phyloP scores from a whole-genome alignment of 2,797 vertebrate species.

The Sciurus vulgaris region DNA sequence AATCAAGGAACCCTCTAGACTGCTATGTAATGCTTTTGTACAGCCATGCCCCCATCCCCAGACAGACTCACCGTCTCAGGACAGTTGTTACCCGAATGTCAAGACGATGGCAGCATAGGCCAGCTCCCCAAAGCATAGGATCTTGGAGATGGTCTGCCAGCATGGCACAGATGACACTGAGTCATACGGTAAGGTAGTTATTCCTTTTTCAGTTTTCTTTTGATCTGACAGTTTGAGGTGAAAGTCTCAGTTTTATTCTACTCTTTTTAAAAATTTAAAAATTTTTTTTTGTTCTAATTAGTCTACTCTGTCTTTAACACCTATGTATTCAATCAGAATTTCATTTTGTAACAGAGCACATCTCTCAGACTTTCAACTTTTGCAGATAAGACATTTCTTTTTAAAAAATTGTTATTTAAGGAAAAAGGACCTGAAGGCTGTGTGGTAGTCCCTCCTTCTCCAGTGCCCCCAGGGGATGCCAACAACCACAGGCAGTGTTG shows the following conservation, averaged over 20 bases:
- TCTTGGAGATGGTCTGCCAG: background rate
- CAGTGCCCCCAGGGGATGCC: background rate
- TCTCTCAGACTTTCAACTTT: background rate
- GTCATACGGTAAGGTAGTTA: accelerated
- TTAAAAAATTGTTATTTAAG: background rate
- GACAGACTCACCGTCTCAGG: too few relatives aligned
- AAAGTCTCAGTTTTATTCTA: background rate
- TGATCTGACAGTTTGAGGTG: background rate
- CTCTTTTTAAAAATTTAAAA: too few relatives aligned
- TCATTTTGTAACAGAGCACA: background rate
- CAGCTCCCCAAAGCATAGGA: background rate
- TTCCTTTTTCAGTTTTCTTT: background rate
- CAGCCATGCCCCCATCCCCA: accelerated
- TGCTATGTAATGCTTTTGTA: accelerated
- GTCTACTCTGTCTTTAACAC: background rate
- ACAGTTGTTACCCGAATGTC: background rate
- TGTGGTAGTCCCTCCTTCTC: background rate
- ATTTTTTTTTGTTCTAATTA: too few relatives aligned
- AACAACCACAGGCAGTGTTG: background rate
- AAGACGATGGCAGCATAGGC: too few relatives aligned
- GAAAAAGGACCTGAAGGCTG: background rate
- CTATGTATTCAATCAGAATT: background rate
- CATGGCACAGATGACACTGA: accelerated
- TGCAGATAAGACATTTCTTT: background rate
- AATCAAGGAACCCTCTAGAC: accelerated